Evolutionary conservation across 2,888 invertebrate species (phyloP), one percentile per base, ranked within the genome.

Genomic region (Ischnura elegans): DNA sequence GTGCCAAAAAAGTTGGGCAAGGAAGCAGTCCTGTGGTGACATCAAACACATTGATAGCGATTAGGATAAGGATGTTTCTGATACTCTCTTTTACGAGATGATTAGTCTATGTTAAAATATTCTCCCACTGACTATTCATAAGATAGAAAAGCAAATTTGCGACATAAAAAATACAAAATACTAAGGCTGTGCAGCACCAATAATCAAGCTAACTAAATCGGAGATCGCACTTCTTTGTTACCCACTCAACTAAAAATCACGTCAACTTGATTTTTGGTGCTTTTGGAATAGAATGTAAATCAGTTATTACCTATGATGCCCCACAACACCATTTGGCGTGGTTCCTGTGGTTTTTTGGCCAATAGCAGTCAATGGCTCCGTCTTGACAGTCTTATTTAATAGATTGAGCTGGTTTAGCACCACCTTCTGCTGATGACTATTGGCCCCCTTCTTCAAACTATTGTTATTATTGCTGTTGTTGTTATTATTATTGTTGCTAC

Each of bases 1-100:
- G 96, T 95, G 87, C 96, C 96, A 85, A 97, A 96, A 95, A 97
- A 97, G 95, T 97, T 97, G 19, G 97, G 97, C 94, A 97, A 95
- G 5, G 97, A 97, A 94, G 96, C 96, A 55, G 96, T 96, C 95
- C 97, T 96, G 94, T 51, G 6, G 94, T 51, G 6, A 94, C 94
- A 43, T 8, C 8, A 29, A 21, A 93, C 6, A 76, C 6, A 61
- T 25, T 25, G 61, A 61, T n/a, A 61, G 2, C 61, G n/a, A 61
- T 25, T 61, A 61, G 25, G 61, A 61, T 6, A 25, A n/a, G n/a
- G n/a, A n/a, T n/a, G n/a, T 47, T 47, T 47, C 47, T 47, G 16
- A 47, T 47, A n/a, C n/a, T n/a, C n/a, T n/a, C n/a, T n/a, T n/a
- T n/a, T n/a, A n/a, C n/a, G n/a, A n/a, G n/a, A n/a, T n/a, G n/a